Evolutionary conservation across 2,113 vertebrate species (phyloP), one percentile per base, ranked within the genome.

Genomic region (Cariama cristata): DNA sequence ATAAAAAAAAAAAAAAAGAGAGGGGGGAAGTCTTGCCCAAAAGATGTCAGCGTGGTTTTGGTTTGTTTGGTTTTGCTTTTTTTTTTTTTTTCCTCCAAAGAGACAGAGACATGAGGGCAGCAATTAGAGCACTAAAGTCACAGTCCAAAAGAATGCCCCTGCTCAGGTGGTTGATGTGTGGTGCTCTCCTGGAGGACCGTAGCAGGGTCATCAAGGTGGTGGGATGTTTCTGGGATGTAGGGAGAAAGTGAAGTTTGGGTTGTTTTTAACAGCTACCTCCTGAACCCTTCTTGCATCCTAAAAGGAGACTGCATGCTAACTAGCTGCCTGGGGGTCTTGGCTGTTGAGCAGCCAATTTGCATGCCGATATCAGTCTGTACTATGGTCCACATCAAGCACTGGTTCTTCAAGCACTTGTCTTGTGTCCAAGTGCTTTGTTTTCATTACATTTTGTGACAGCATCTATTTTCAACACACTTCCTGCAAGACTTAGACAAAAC

Each of bases 381-480:
- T 35, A 8, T 4, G 23, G 21, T 44, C 30, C 12, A 6, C 11
- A 40, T n/a, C 58, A 63, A 53, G 14, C 44, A 22, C 3, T 38
- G 11, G 24, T 63, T 30, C 53, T 83, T 86, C 44, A 75, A 69
- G 52, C 3, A 11, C 42, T 71, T 40, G 4, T 52, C 27, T 55
- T 52, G 52, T 8, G 27, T 75, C 45, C 26, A 83, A 26, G n/a
- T 66, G 14, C 58, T 83, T 86, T 40, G 27, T 32, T 85, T 76
- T 55, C 9, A 9, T 68, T 59, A 18, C 1, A 2, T 63, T 90
- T 67, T 84, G n/a, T 55, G 68, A 49, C 11, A 80, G 6, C 8
- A 23, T 72, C 20, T 75, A 15, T 67, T 71, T 87, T 76, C 21
- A 79, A 17, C 3, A 1, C 0, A 0, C 40, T 86, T 45, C 6